phyloP scores from a whole-genome alignment of 2,113 vertebrate genomes.

The Caloenas nicobarica region DNA sequence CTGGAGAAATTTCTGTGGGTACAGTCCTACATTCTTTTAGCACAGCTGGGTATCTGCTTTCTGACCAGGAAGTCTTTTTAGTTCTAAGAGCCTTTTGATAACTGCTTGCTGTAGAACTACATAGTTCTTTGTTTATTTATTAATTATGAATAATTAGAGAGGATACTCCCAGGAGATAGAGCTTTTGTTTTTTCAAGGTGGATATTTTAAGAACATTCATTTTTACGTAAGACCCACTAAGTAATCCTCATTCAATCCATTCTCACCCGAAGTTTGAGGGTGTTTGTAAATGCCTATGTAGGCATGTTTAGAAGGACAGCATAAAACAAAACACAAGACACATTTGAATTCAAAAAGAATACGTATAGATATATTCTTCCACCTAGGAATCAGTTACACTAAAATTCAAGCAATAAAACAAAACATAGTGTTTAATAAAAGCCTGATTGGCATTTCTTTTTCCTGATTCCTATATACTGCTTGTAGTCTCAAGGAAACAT shows the following conservation, averaged over 20 bases:
- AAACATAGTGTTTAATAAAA: background rate
- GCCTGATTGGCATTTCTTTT: background rate
- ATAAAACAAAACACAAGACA: background rate
- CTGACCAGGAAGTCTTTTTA: slow-evolving; percentile 53
- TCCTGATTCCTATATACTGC: background rate
- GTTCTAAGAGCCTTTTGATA: slow-evolving; percentile 55
- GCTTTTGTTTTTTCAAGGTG: background rate
- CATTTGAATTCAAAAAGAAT: background rate
- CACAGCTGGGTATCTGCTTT: slow-evolving; percentile 52
- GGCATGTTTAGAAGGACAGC: background rate
- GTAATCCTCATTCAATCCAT: background rate
- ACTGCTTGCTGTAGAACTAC: slow-evolving; percentile 29
- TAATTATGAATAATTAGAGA: slow-evolving; percentile 64
- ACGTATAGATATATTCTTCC: no score
- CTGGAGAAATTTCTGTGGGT: background rate
- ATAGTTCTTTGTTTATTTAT: slow-evolving; percentile 57
- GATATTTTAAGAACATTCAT: background rate
- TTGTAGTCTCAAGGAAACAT: background rate
- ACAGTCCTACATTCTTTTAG: slow-evolving; percentile 19
- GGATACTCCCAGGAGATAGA: background rate
- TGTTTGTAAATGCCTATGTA: background rate
- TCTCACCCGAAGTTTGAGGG: background rate
- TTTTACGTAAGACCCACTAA: background rate
- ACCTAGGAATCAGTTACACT: background rate
- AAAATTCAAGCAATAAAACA: background rate